Conservation (phyloP, 2,888 invertebrate species). For the Diaprepes abbreviatus region DNA sequence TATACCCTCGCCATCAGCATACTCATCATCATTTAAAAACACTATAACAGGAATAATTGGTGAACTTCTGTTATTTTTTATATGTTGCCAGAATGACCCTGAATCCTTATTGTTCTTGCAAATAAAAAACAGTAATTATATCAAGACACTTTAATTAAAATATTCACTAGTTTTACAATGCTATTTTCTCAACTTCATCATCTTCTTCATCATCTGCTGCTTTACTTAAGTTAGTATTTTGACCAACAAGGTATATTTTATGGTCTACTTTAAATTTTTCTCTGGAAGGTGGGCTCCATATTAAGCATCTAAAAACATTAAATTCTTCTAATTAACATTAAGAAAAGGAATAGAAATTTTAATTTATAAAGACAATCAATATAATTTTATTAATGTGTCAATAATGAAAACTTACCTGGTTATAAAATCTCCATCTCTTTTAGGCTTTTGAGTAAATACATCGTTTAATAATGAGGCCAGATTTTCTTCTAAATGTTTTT, state of each 20-base stretch:
- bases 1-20: too few relatives aligned
- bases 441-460: constrained; percentile 76
- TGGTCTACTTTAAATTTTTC: constrained; percentile 80
- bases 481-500: constrained; percentile 80
- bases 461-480: constrained; percentile 76
- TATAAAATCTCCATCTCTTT: constrained; percentile 78
- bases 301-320: constrained; percentile 71
- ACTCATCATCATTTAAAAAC: too few relatives aligned
- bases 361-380: too few relatives aligned
- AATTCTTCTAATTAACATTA: too few relatives aligned
- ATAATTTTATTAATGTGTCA: too few relatives aligned
- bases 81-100: too few relatives aligned
- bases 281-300: constrained; percentile 75
- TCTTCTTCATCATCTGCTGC: constrained; percentile 61
- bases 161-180: constrained; percentile 48
- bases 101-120: too few relatives aligned
- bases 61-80: too few relatives aligned
- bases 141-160: too few relatives aligned
- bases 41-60: too few relatives aligned
- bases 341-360: too few relatives aligned
- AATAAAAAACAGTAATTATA: too few relatives aligned
- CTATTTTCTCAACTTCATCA: constrained; percentile 53
- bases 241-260: constrained; percentile 57
- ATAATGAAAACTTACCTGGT: constrained; percentile 69
- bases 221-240: constrained; percentile 45